These are phyloP conservation scores for Catamblyrhynchus diadema DNA, from an alignment of 2,797 vertebrate species.

Conservation along the genomic window DNA sequence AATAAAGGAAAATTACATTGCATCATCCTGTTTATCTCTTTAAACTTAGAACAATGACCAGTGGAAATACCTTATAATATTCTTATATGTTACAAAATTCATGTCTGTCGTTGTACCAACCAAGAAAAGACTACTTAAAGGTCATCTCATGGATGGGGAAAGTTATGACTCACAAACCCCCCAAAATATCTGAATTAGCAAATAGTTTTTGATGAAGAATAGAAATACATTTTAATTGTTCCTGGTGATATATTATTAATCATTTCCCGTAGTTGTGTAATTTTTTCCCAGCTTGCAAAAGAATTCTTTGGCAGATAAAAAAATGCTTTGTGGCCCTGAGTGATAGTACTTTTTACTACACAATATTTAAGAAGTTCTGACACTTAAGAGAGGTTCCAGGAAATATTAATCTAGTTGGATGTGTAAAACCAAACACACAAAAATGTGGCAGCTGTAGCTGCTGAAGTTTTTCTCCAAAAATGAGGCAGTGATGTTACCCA, in stretches of 20 bases:
- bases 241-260: not conserved
- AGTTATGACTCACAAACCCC: not conserved
- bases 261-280: not conserved
- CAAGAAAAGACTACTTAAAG: not conserved
- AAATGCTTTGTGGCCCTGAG: not conserved
- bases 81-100: not conserved
- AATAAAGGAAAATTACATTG: not conserved
- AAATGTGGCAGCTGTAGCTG: not conserved
- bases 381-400: not conserved
- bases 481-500: not conserved
- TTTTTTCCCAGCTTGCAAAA: not conserved
- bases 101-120: not conserved
- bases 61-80: not conserved
- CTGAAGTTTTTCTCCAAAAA: not conserved
- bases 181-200: not conserved
- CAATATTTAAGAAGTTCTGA: conserved; percentile 20
- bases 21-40: not conserved
- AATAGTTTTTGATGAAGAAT: not conserved
- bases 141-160: not conserved
- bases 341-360: not conserved
- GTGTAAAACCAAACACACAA: not conserved
- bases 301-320: conserved; percentile 10
- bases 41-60: not conserved
- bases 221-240: not conserved
- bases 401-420: not conserved